These are phyloP conservation scores for Sinocyclocheilus anshuiensis DNA, from an alignment of 2,113 vertebrate genomes.

Conservation along the genomic window DNA sequence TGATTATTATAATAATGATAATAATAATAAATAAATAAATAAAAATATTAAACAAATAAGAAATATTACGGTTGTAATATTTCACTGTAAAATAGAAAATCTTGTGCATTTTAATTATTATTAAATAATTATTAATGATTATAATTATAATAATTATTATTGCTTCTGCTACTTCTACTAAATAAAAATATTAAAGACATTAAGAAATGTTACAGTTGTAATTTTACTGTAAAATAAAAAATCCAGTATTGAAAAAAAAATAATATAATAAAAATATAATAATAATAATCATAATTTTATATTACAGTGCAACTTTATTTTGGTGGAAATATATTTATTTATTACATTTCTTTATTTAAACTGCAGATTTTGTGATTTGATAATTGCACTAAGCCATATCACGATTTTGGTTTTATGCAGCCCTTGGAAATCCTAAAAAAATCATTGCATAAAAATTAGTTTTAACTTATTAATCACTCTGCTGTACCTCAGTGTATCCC, in stretches of 20 bases:
- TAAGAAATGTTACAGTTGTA: neutral
- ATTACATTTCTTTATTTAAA: no score
- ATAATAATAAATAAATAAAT: neutral
- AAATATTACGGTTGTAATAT: neutral
- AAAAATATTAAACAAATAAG: neutral
- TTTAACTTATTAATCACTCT: neutral
- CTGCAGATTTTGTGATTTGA: neutral
- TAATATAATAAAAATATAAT: neutral
- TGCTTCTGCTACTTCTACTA: neutral
- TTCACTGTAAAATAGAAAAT: neutral
- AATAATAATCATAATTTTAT: neutral
- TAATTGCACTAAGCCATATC: neutral
- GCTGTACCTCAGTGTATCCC: conserved; percentile 81
- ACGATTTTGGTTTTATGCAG: neutral
- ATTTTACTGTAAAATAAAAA: neutral
- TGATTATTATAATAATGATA: neutral
- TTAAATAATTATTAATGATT: no score
- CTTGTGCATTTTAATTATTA: no score
- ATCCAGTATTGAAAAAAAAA: neutral
- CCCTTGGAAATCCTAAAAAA: neutral
- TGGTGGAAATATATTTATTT: neutral
- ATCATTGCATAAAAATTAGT: neutral
- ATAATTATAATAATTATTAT: neutral
- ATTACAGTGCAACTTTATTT: neutral
- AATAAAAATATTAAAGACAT: neutral